A percentile compares a stretch with the other conserved stretches of the same genome.
phyloP scores from a whole-genome alignment of 35 echinoderm and acorn worm species.

The Apostichopus japonicus region DNA sequence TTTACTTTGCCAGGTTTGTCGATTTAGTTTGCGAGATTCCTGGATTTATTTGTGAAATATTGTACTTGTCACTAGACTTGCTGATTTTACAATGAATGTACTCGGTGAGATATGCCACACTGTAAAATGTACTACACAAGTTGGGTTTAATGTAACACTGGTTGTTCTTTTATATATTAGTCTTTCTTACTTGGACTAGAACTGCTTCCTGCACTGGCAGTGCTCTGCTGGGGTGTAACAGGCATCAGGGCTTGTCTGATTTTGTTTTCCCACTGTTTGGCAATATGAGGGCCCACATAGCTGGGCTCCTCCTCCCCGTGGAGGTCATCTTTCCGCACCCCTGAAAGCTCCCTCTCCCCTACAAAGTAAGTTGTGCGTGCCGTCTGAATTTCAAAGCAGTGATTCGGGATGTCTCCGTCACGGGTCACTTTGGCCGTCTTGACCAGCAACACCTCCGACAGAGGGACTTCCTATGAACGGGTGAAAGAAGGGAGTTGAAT shows the following conservation, averaged over 20 bases:
- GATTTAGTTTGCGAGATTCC: no score
- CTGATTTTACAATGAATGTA: no score
- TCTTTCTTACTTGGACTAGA: conserved; percentile 88
- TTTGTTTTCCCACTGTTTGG: conserved; percentile 88
- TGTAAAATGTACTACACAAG: background rate
- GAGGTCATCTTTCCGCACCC: conserved; percentile 50
- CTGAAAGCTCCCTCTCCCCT: conserved; percentile 75
- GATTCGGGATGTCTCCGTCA: conserved; percentile 60
- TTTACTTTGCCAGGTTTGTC: no score
- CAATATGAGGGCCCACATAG: conserved; percentile 76
- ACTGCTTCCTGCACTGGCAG: conserved; percentile 77
- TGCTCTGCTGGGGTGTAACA: conserved; percentile 86
- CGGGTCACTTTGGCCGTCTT: conserved; percentile 67
- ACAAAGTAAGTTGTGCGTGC: conserved; percentile 86
- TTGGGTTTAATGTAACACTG: no score
- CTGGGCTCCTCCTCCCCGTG: conserved; percentile 67
- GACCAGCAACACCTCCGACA: conserved; percentile 89
- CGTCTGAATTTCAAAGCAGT: conserved; percentile 96
- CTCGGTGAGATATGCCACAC: no score
- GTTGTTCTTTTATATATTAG: background rate
- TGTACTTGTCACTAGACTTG: no score
- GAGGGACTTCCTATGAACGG: conserved; percentile 79
- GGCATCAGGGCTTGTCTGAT: conserved; percentile 97
- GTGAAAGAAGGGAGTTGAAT: background rate
- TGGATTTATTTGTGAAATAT: no score